These are phyloP conservation scores for Falco punctatus DNA, from an alignment of 2,113 vertebrate species.

Conservation along the genomic window DNA sequence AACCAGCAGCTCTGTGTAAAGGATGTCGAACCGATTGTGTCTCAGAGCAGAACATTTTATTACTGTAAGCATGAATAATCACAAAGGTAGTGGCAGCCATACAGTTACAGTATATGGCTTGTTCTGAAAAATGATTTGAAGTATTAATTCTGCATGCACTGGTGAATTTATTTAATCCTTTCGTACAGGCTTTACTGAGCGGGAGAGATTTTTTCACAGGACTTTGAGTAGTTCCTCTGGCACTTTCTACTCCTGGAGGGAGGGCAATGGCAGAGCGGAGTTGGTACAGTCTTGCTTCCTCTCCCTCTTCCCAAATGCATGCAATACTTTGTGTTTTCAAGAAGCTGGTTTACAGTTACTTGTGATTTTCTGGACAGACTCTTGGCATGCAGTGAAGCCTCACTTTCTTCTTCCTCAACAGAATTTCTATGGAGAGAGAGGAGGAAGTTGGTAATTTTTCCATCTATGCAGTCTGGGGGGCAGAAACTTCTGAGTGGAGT, in stretches of 20 bases:
- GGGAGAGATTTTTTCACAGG: background rate
- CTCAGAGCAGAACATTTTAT: background rate
- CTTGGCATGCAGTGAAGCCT: background rate
- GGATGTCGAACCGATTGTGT: background rate
- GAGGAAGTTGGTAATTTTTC: background rate
- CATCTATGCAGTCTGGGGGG: background rate
- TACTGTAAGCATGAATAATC: background rate
- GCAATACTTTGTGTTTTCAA: background rate
- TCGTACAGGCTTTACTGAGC: background rate
- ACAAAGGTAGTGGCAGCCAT: background rate
- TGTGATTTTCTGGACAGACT: background rate
- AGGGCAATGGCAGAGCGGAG: background rate
- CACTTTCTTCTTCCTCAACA: background rate
- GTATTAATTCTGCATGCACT: background rate
- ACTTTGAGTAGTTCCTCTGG: background rate
- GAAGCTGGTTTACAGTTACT: background rate
- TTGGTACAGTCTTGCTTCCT: background rate
- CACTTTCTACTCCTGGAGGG: background rate
- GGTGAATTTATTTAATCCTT: background rate
- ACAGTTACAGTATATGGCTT: background rate
- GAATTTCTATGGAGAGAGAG: background rate
- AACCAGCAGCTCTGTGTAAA: background rate
- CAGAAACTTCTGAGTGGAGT: background rate
- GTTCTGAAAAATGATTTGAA: background rate
- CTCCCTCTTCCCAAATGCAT: background rate